Base-by-base conservation (phyloP, 2,113 vertebrate genomes). In the Phyllostomus discolor region DNA sequence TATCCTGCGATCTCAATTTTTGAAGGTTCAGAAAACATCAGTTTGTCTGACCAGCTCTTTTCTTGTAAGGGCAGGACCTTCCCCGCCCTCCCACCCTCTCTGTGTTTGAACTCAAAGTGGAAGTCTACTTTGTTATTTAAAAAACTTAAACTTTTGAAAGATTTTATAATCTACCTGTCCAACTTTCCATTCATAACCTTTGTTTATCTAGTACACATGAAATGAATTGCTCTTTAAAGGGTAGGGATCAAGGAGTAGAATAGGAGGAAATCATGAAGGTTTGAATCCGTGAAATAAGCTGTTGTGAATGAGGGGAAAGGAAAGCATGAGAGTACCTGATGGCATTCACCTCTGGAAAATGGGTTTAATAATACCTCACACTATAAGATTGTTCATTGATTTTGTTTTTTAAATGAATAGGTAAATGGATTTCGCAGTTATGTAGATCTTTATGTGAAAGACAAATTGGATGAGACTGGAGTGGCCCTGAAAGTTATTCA, bases 361-460 rank as follows among this genome's bases (percentile, higher is more conserved):
- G 62, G 28, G 62, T 64, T 64, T 4, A 64, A 31, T 64, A 64
- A 31, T 31, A 64, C 28, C 14, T 31, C 62, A 64, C 62, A 64
- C 31, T 31, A 5, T 50, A 59, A 81, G 38, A 83, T 38, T 96
- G 16, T 59, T 96, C 89, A 70, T 20, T 81, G 20, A 94, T 28
- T 95, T n/a, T 92, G 52, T 67, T 90, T 92, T 94, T 78, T 57
- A 92, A 81, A 97, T 96, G 85, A 80, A 70, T 73, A 99, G 99
- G 98, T 99, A 7, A 99, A 98, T 89, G 99, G 99, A 14, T 99
- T 99, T 97, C 99, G 99, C 76, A 99, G 99, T 98, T 99, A 99
- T 1, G 99, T 99, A 98, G 99, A 99, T 97, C 99, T 99, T 69
- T 99, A 99, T 11, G 99, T 99, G 95, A 99, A 99, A 98, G 99